Evolutionary conservation across 2,113 vertebrate species (phyloP).

Genomic region (Tiliqua scincoides): DNA sequence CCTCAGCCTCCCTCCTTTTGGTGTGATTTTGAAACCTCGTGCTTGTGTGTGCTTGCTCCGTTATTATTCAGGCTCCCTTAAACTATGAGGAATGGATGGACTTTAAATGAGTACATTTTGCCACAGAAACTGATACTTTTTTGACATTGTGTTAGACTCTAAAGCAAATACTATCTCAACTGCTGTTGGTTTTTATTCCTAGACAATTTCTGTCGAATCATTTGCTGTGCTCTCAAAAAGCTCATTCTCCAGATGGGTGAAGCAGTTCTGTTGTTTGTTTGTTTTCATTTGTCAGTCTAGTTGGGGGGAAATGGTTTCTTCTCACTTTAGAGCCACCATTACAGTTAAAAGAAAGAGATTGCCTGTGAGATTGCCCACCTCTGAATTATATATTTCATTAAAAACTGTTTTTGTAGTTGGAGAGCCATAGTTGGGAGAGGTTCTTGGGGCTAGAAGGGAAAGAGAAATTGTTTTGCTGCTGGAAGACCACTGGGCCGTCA

Average conservation of each 20-base stretch:
- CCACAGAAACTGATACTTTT: constrained; percentile 44
- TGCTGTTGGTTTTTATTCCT: neutral
- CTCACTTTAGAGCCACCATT: constrained; percentile 23
- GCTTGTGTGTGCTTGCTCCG: neutral
- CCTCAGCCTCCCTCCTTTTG: neutral
- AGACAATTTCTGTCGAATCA: constrained; percentile 56
- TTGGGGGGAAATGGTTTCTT: constrained; percentile 44
- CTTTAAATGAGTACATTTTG: constrained; percentile 50
- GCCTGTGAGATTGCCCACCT: constrained; percentile 45
- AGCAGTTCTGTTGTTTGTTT: constrained; percentile 22
- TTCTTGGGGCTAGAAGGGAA: neutral
- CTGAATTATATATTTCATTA: constrained; percentile 44
- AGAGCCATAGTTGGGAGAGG: neutral
- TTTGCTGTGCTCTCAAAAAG: constrained; percentile 54
- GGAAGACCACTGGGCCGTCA: neutral
- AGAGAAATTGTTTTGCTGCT: neutral
- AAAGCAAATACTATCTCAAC: constrained; percentile 49
- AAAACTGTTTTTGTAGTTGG: constrained; percentile 38
- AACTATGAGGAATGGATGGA: neutral
- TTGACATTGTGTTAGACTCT: constrained; percentile 11
- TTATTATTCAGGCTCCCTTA: constrained; percentile 5
- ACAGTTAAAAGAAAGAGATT: constrained; percentile 35
- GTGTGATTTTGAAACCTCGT: constrained; percentile 28
- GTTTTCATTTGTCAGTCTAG: constrained; percentile 29
- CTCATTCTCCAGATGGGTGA: constrained; percentile 43